A percentile compares a stretch with the other conserved stretches of the same genome.
Conservation (phyloP, 2,113 vertebrate species). For the Gadus chalcogrammus region DNA sequence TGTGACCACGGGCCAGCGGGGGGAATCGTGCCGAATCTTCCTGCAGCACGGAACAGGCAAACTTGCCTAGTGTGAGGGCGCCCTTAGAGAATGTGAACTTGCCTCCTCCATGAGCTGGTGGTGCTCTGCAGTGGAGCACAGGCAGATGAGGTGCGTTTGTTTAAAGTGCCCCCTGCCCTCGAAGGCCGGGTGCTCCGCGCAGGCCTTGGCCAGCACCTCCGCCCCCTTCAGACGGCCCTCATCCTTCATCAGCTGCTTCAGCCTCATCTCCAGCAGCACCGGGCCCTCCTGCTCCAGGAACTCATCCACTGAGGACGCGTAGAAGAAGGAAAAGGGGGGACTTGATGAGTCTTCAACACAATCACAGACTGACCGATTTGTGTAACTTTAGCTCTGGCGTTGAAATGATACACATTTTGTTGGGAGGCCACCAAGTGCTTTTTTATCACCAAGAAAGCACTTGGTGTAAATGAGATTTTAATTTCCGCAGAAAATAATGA, state of each 20-base stretch:
- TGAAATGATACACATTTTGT: too few species aligned
- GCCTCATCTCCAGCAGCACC: slow-evolving; percentile 88
- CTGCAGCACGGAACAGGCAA: too few species aligned
- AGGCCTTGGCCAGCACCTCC: slow-evolving; percentile 85
- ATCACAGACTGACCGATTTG: not conserved
- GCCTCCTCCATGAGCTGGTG: slow-evolving; percentile 92
- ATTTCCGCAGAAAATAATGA: too few species aligned
- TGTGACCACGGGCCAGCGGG: too few species aligned
- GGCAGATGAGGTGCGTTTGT: slow-evolving; percentile 91
- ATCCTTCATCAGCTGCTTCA: slow-evolving; percentile 94
- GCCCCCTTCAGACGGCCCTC: slow-evolving; percentile 80
- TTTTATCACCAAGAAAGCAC: too few species aligned
- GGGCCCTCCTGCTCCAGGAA: slow-evolving; percentile 86
- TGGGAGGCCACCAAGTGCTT: too few species aligned
- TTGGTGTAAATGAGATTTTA: too few species aligned
- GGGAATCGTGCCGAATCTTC: too few species aligned
- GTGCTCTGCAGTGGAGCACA: slow-evolving; percentile 84
- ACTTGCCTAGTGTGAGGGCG: too few species aligned
- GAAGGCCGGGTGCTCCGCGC: slow-evolving; percentile 82
- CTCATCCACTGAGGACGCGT: slow-evolving; percentile 73
- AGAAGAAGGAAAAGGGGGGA: too few species aligned
- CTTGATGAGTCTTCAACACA: not conserved
- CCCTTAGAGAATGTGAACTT: not conserved
- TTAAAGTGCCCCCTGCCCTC: slow-evolving; percentile 84
- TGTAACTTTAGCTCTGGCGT: not conserved